Evolutionary conservation across 2,888 invertebrate genomes (phyloP), one percentile per base, ranked within the genome.

Genomic region (Scaptomyza flava): DNA sequence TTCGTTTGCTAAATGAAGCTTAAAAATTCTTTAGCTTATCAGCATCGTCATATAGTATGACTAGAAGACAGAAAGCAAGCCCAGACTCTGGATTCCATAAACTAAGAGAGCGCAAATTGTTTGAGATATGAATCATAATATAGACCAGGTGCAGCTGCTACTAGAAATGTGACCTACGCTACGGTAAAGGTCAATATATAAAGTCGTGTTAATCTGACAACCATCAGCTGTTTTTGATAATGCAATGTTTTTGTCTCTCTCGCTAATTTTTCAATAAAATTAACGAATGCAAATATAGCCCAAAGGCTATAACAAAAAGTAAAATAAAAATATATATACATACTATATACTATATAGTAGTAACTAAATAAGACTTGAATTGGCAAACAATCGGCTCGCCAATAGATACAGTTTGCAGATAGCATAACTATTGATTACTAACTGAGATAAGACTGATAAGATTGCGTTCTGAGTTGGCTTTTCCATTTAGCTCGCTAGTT

Each of bases 361-460:
- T 7, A 34, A 8, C 23, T 23, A 31, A 36, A 41, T 30, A 45
- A 14, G 38, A 57, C 76, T 65, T 54, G 51, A 58, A 36, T 57
- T 33, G 27, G 48, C 52, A 60, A 72, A 54, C 34, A 58, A 77
- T 54, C 46, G 50, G 20, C 60, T 38, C 46, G 12, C 31, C 42
- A 17, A 20, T n/a, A 56, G 48, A 48, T 64, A 56, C 45, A 63
- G 43, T 17, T 45, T 17, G 17, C 47, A 36, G n/a, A 23, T 23
- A 34, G 73, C 17, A 83, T 77, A 78, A 72, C 52, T 17, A n/a
- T 60, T 61, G 78, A 72, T 64, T 47, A 53, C 30, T 41, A 17
- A 17, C 17, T 17, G n/a, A 33, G 72, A 85, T 79, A 79, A 61
- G 45, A 48, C 33, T 66, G 79, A 78, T 87, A 63, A 77, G 81